phyloP scores from a whole-genome alignment of 2,888 invertebrate species.

The Molanna angustata region DNA sequence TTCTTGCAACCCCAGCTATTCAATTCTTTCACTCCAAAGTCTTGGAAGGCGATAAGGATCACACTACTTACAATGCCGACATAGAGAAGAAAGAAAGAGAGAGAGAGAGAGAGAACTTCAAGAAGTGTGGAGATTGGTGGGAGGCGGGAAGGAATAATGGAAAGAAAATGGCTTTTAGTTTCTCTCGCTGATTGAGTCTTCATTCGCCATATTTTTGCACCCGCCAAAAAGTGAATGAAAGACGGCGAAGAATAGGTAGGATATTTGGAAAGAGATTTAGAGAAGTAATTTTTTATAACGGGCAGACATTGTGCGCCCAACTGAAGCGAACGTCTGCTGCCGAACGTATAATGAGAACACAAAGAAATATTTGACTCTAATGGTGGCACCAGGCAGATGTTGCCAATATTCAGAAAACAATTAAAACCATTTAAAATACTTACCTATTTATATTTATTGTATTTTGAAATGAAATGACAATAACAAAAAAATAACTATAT shows the following conservation, averaged over 20 bases:
- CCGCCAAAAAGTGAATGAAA: conserved; percentile 24
- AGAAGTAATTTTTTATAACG: conserved; percentile 30
- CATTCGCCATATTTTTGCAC: conserved; percentile 29
- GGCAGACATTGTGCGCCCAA: conserved; percentile 28
- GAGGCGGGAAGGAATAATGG: conserved; percentile 23
- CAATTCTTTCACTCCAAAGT: conserved; percentile 15
- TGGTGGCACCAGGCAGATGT: conserved; percentile 11
- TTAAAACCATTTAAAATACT: no score
- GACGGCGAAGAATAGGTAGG: conserved; percentile 25
- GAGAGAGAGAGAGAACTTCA: no score
- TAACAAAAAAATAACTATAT: no score
- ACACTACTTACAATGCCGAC: no score
- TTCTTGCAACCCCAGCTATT: neutral
- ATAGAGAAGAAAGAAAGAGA: no score
- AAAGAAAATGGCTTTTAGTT: conserved; percentile 30
- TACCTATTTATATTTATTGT: no score
- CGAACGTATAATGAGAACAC: no score
- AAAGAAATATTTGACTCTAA: conserved; percentile 14
- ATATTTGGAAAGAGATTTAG: conserved; percentile 33
- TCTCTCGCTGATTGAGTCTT: conserved; percentile 30
- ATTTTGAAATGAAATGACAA: no score
- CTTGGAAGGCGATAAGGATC: conserved; percentile 24
- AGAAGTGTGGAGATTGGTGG: no score
- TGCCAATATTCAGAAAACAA: no score
- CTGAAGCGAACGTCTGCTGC: no score